Conservation (phyloP, 2,113 vertebrate species). For the Lethenteron camtschaticum region DNA sequence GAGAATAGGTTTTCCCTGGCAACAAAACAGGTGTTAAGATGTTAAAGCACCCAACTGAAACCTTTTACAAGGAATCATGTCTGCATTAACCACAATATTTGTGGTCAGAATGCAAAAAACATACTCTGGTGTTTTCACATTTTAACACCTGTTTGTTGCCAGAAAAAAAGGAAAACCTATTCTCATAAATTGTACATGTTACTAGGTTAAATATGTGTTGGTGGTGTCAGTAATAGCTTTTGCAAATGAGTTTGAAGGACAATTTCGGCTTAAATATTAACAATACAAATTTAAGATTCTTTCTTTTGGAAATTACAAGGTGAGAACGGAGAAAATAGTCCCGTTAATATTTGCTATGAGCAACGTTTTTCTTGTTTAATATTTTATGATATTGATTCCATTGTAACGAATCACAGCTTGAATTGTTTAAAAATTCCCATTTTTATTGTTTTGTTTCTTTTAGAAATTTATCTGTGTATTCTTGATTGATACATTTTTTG, state of each 20-base stretch:
- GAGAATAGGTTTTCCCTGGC: background rate
- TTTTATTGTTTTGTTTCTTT: too few species aligned
- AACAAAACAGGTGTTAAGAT: background rate
- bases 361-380: background rate
- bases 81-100: too few species aligned
- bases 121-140: background rate
- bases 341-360: background rate
- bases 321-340: background rate
- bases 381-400: conserved; percentile 1
- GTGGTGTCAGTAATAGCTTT: too few species aligned
- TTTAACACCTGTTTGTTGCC: background rate
- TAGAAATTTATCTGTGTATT: too few species aligned
- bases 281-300: background rate
- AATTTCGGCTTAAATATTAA: background rate
- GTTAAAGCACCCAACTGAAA: too few species aligned
- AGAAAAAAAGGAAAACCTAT: background rate
- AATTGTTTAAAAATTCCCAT: conserved; percentile 10
- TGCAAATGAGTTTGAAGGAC: background rate
- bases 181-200: background rate
- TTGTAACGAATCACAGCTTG: background rate
- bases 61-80: too few species aligned
- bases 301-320: background rate
- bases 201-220: background rate
- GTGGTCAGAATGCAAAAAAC: too few species aligned
- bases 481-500: background rate